Base-by-base conservation (phyloP, 2,113 vertebrate genomes). In the human (Homo sapiens) region DNA sequence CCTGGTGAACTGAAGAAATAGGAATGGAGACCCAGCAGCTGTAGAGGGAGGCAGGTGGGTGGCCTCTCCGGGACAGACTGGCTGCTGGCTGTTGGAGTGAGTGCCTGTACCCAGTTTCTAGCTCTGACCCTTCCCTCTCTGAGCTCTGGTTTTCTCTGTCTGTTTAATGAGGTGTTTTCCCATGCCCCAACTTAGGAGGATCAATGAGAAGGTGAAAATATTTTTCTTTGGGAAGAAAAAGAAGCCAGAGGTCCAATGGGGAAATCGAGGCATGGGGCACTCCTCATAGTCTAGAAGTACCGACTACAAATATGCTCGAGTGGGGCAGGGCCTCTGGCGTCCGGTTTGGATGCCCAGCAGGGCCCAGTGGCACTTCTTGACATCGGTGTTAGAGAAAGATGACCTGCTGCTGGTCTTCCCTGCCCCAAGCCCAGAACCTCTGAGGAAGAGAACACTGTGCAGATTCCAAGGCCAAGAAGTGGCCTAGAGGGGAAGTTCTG, bases 91-190 rank as follows among this genome's bases (percentile, higher is more conserved):
- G 48, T 48, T 30, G 61, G 61, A 13, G 6, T 3, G 18, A 32
- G 7, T 12, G 57, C 48, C 66, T n/a, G 20, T 13, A 35, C 50
- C 25, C n/a, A 2, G 13, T 18, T 78, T 64, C 16, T 14, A 64
- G 3, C 86, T 79, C 52, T 35, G 70, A 85, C 64, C 20, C 91
- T n/a, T 35, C 72, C 23, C 30, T 59, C 55, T 55, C 70, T 57
- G 68, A 79, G 84, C 30, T 91, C 55, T 52, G 89, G 32, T 43
- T 97, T 73, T 84, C 52, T n/a, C 72, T 35, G 30, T 35, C 1
- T 18, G 6, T 61, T 91, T 88, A 45, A 78, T 8, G 64, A 35
- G 27, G 27, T 59, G 25, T 32, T 40, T 64, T 78, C 35, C 61
- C 18, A 57, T 0, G 10, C 2, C 27, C 23, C 48, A 59, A 55